Evolutionary conservation across 2,113 vertebrate genomes (phyloP), one percentile per base, ranked within the genome.

Genomic region (Myocastor coypus): DNA sequence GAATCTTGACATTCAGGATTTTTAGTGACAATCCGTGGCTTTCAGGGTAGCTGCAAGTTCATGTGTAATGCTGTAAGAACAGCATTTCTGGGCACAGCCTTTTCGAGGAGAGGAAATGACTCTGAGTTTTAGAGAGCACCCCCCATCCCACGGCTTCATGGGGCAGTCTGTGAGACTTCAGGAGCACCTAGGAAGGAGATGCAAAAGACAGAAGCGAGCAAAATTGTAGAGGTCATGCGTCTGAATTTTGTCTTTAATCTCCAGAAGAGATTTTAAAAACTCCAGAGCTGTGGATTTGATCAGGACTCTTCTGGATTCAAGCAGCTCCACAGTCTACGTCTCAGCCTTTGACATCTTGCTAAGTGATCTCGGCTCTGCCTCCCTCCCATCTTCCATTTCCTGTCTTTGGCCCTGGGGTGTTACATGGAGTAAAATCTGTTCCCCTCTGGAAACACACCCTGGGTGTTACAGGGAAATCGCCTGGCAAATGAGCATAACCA

Each of bases 221-320:
- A 16, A 83, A 73, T 59, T 80, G 46, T 14, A 37, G 77, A 46
- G 42, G 83, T 94, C 83, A n/a, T 28, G 10, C 71, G 57, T 84
- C 86, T 87, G 83, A 78, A 89, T 46, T n/a, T 19, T 94, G 85
- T 91, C 63, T 86, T 77, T 50, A 81, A 81, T 89, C 77, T 68
- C 84, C 83, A 32, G 78, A 94, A 92, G 80, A 94, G 61, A 89
- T 83, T 83, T 52, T 75, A 69, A 86, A 86, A 73, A 92, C 30
- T 37, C 14, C 40, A 73, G 87, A 57, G 46, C 24, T 91, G 83
- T 91, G 16, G 89, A 83, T 66, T 86, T 75, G 85, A 83, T 89
- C 82, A 92, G 92, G 88, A 75, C 95, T 92, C 87, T 80, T 91
- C 87, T 92, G 94, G 87, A 83, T 95, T 92, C 84, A 30, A 83